Evolutionary conservation across 2,113 vertebrate species (phyloP), one percentile per base, ranked within the genome.

Genomic region (Pelodiscus sinensis): DNA sequence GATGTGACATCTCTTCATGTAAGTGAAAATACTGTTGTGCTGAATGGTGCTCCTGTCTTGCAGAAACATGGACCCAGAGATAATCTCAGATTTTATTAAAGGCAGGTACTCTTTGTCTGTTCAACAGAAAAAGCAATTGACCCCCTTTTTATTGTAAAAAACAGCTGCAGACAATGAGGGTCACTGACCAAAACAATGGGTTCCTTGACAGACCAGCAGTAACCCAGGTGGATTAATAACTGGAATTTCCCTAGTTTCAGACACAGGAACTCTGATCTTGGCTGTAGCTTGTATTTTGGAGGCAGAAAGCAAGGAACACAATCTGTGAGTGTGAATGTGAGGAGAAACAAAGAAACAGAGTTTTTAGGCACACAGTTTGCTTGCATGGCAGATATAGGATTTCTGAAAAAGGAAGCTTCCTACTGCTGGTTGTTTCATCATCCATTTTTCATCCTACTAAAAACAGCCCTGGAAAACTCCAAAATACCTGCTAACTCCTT

Each of bases 21-120:
- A 88, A 91, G 38, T 21, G 85, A 92, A 90, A 95, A 93, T 91
- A 77, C 1, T 80, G 15, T 78, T 91, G 55, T 88, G 44, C 62
- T 93, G 71, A 92, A 92, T 31, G 57, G 79, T 93, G 77, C 44
- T 93, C 88, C 93, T 82, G 93, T 77, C 35, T 92, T 89, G 50
- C 81, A 86, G 56, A 51, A 81, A 58, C 57, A 31, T 44, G 57
- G 55, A 12, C 81, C 56, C 79, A 87, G 25, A 79, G 79, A 82
- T 21, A 52, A 29, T 82, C 0, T 0, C 57, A 86, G 79, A n/a
- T 25, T 16, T 82, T 89, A 57, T 44, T 86, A 71, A 89, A 93
- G 44, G 71, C 79, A 81, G 83, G 65, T 25, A 31, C 71, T 82
- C 62, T 86, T 62, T 77, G 89, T 87, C 44, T 86, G 58, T 27